Evolutionary conservation across 2,888 invertebrate species (phyloP).

Genomic region (Stramonita haemastoma): DNA sequence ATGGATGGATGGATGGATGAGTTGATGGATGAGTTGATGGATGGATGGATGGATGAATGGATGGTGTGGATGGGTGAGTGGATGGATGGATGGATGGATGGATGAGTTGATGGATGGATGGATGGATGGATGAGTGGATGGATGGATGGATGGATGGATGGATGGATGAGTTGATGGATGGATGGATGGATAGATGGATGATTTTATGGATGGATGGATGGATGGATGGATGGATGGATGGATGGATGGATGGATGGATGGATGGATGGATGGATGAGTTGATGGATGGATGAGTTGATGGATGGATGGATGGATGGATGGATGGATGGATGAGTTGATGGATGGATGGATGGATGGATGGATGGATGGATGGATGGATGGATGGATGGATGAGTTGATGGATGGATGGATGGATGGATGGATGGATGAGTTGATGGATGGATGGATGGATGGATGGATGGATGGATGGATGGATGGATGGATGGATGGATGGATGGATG

Average conservation of each 20-base stretch:
- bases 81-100: background rate
- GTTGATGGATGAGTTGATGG: too few species aligned
- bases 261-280: constrained; percentile 19
- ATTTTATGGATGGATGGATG: too few species aligned
- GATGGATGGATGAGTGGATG: constrained; percentile 1
- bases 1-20: background rate
- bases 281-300: background rate
- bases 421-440: constrained; percentile 13
- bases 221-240: too few species aligned
- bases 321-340: too few species aligned
- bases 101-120: constrained; percentile 19
- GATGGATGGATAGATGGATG: too few species aligned
- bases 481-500: too few species aligned
- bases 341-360: too few species aligned
- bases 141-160: constrained; percentile 10
- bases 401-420: constrained; percentile 23
- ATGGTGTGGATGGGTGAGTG: too few species aligned
- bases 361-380: too few species aligned
- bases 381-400: background rate
- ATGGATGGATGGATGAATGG: too few species aligned
- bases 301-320: constrained; percentile 1
- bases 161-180: background rate
- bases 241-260: constrained; percentile 18
- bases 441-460: background rate
- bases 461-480: background rate